Evolutionary conservation across 2,113 vertebrate genomes (phyloP), one percentile per base, ranked within the genome.

Genomic region (Ardeotis arabs): DNA sequence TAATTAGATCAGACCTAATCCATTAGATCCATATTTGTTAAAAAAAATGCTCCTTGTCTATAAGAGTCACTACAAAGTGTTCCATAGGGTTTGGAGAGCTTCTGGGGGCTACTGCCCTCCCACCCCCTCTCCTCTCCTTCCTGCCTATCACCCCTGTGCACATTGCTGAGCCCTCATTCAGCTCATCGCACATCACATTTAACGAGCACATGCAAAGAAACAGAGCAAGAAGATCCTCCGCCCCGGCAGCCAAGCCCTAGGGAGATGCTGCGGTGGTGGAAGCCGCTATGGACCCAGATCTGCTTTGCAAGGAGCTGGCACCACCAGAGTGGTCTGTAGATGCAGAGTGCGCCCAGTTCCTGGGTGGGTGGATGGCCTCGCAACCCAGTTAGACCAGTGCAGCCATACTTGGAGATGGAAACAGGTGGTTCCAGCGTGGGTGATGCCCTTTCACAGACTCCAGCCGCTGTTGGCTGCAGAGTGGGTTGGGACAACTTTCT

Each of bases 1-100:
- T 97, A 98, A 98, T 98, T 98, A 98, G 94, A 97, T 96, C 95
- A 97, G 92, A 84, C 82, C 90, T 96, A 97, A 98, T 97, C 96
- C 94, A 96, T 97, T 98, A 96, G 96, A 96, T 96, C 95, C 92
- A 35, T 97, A 97, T 97, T 98, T 98, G 98, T 96, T 97, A 97
- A 97, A 96, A 96, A 97, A 98, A 98, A 96, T 93, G 75, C 66
- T 94, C 90, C 90, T 96, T 14, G 4, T 95, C 94, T 77, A 1
- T 87, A 96, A 96, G 66, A 81, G 88, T 89, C 96, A 90, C 91
- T 87, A 35, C 28, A 58, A 78, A 56, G 79, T 53, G 82, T 94
- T 93, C 85, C 64, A 25, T 24, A 82, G 50, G 5, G 28, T 87
- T 77, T 77, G 90, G 58, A 95, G 77, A 44, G 41, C 41, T 69